These are phyloP conservation scores for Megaceryle alcyon DNA, from an alignment of 2,797 vertebrate genomes.

Conservation along the genomic window DNA sequence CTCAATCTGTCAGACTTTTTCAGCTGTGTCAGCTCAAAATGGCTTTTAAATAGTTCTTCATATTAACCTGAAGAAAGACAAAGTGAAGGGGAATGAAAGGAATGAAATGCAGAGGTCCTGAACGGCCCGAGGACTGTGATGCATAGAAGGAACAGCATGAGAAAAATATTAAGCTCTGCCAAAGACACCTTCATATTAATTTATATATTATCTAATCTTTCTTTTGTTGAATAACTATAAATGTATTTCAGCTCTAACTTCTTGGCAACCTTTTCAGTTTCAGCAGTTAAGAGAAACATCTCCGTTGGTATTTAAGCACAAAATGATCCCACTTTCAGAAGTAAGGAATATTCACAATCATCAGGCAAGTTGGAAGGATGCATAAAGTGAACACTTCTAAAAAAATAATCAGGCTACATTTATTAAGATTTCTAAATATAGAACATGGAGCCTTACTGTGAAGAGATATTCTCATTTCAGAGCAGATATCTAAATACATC, in stretches of 20 bases:
- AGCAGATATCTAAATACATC: constrained; percentile 11
- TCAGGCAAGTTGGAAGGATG: not conserved
- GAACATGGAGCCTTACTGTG: not conserved
- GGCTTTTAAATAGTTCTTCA: not conserved
- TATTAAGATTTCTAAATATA: constrained; percentile 16
- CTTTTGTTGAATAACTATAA: not conserved
- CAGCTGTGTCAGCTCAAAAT: not conserved
- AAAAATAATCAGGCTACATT: not conserved
- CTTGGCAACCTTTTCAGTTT: not conserved
- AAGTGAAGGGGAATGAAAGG: not conserved
- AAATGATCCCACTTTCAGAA: constrained; percentile 2
- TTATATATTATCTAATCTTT: not conserved
- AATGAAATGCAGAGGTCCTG: not conserved
- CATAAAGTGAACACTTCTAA: not conserved
- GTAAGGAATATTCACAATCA: not conserved
- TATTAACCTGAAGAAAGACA: not conserved
- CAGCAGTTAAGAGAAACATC: not conserved
- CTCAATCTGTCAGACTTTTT: constrained; percentile 4
- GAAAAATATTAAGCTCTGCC: not conserved
- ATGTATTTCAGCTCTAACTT: not conserved
- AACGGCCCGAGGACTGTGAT: not conserved
- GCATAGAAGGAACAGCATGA: not conserved
- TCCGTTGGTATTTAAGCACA: not conserved
- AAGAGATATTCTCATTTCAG: constrained; percentile 1
- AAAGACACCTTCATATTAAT: not conserved